Percentiles rank a stretch among this genome's conserved stretches.
Conservation (phyloP, 2,888 invertebrate species). For the Caenorhabditis sp. region DNA sequence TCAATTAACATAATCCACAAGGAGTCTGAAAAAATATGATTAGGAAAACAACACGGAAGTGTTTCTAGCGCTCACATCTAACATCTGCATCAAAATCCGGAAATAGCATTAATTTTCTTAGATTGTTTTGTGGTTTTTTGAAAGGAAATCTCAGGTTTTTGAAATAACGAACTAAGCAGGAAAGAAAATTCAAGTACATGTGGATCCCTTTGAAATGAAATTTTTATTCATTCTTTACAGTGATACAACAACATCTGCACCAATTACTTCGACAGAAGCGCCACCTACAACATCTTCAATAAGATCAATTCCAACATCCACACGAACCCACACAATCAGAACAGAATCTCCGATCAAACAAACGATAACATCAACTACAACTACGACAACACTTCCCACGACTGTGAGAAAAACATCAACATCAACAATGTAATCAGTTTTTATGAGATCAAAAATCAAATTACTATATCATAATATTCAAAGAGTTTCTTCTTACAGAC, state of each 20-base stretch:
- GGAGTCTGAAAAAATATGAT: too few species aligned
- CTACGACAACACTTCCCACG: background rate
- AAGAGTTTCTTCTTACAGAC: background rate
- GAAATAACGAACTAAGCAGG: too few species aligned
- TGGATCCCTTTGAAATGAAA: too few species aligned
- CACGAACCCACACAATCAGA: background rate
- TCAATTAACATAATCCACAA: too few species aligned
- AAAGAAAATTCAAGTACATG: too few species aligned
- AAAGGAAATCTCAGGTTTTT: too few species aligned
- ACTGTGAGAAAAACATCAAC: background rate
- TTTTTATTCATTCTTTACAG: background rate
- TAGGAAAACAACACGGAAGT: too few species aligned
- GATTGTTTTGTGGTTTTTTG: too few species aligned
- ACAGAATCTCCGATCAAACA: background rate
- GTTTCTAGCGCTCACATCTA: too few species aligned
- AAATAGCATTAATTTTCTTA: too few species aligned
- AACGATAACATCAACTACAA: background rate
- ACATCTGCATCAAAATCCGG: too few species aligned
- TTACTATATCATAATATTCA: background rate
- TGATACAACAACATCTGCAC: background rate
- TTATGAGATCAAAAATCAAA: background rate
- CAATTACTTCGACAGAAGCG: background rate
- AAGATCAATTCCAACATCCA: background rate
- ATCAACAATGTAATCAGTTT: background rate
- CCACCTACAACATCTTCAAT: background rate